Conservation (phyloP, 2,113 vertebrate genomes). For the Paramormyrops kingsleyae region DNA sequence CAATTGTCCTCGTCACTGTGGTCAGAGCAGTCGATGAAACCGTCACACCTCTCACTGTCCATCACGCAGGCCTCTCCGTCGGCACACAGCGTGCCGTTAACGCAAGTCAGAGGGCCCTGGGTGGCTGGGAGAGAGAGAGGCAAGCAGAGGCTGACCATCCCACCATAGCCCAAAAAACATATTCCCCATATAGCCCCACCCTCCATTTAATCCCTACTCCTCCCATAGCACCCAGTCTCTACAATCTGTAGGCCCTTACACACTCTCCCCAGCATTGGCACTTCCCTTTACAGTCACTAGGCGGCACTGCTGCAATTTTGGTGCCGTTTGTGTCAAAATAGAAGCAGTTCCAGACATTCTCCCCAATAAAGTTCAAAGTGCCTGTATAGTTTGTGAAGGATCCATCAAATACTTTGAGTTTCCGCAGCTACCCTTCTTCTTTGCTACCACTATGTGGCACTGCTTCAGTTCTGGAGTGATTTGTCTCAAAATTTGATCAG, state of each 20-base stretch:
- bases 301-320: not conserved
- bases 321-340: not conserved
- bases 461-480: not conserved
- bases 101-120: constrained; percentile 64
- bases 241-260: not conserved
- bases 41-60: constrained; percentile 74
- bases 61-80: constrained; percentile 79
- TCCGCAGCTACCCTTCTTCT: not conserved
- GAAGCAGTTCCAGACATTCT: not conserved
- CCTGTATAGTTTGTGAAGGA: not conserved
- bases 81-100: constrained; percentile 70
- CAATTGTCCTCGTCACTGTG: constrained; percentile 87
- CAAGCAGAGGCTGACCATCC: not conserved
- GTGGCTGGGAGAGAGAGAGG: constrained; percentile 68
- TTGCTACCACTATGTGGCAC: not conserved
- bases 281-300: not conserved
- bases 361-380: not conserved
- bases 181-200: not conserved
- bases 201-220: not conserved
- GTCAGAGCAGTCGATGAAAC: constrained; percentile 88
- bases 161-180: not conserved
- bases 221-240: not conserved
- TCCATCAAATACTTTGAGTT: not conserved
- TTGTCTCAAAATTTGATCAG: not conserved
- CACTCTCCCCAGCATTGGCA: not conserved